Conservation (phyloP, 2,888 invertebrate genomes). For the Drosophila flavopinicola region DNA sequence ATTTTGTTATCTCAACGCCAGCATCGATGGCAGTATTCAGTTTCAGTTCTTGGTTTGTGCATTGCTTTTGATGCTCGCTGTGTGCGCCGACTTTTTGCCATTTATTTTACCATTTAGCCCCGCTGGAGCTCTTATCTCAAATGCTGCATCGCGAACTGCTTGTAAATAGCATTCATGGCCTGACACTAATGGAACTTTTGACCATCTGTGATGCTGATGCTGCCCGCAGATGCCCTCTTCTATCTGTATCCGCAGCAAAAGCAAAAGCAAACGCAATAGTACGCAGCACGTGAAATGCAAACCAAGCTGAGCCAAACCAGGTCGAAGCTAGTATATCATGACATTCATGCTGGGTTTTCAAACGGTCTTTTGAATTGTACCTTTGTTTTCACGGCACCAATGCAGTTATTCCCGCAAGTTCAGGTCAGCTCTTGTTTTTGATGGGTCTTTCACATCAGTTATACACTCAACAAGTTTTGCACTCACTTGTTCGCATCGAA, state of each 20-base stretch:
- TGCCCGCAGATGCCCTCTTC: neutral
- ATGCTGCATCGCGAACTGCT: slow-evolving; percentile 57
- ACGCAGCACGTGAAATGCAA: slow-evolving; percentile 6
- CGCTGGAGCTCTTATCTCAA: slow-evolving; percentile 57
- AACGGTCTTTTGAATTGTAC: slow-evolving; percentile 5
- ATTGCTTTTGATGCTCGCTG: slow-evolving; percentile 12
- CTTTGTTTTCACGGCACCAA: slow-evolving; percentile 20
- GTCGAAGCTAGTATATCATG: slow-evolving; percentile 14
- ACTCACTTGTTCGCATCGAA: neutral
- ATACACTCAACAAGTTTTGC: slow-evolving; percentile 37
- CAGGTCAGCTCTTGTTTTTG: slow-evolving; percentile 26
- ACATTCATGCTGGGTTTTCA: slow-evolving; percentile 11
- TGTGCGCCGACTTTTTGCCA: slow-evolving; percentile 38
- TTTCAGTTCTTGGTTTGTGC: slow-evolving; percentile 37
- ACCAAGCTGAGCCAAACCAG: slow-evolving; percentile 11
- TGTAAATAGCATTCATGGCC: slow-evolving; percentile 70
- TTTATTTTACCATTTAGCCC: slow-evolving; percentile 57
- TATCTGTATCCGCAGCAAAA: slow-evolving; percentile 6
- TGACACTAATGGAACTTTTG: slow-evolving; percentile 74
- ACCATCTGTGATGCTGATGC: slow-evolving; percentile 47
- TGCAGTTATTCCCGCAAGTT: slow-evolving; percentile 27
- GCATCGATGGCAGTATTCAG: slow-evolving; percentile 69
- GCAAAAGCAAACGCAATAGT: slow-evolving; percentile 14
- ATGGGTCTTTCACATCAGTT: slow-evolving; percentile 26
- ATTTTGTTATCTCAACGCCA: slow-evolving; percentile 70